Evolutionary conservation across 1,140 invertebrate species (phyloP).

Genomic region (Limonius californicus): DNA sequence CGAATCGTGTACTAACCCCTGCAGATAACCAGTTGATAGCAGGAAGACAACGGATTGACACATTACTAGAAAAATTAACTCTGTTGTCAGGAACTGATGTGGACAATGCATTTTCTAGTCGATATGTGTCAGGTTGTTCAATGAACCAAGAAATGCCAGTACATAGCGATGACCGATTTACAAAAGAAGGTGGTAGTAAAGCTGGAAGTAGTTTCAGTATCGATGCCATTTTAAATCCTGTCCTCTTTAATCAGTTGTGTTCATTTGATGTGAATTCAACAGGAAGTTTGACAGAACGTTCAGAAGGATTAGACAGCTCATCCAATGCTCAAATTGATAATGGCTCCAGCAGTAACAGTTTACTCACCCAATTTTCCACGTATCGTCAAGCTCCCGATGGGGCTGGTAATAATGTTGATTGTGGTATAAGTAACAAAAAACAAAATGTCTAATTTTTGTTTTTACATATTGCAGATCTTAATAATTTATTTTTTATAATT

Average conservation of each 20-base stretch:
- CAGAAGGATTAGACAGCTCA: constrained; percentile 18
- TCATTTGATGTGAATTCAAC: constrained; percentile 26
- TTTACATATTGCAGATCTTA: too few relatives aligned
- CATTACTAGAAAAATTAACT: constrained; percentile 39
- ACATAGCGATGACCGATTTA: neutral
- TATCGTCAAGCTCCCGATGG: constrained; percentile 35
- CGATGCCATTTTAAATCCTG: constrained; percentile 28
- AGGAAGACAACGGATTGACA: constrained; percentile 40
- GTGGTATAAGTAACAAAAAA: neutral
- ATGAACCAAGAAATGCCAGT: neutral
- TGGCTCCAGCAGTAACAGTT: constrained; percentile 29
- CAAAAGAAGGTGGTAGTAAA: too few relatives aligned
- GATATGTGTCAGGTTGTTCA: constrained; percentile 42
- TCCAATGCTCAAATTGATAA: constrained; percentile 9
- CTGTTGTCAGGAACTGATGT: constrained; percentile 28
- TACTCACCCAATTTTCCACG: constrained; percentile 31
- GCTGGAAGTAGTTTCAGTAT: constrained; percentile 20
- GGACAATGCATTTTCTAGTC: constrained; percentile 23
- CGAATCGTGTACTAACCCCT: neutral
- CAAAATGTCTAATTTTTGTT: too few relatives aligned
- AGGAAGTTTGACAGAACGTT: constrained; percentile 25
- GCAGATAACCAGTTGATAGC: constrained; percentile 30
- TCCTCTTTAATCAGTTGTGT: constrained; percentile 28
- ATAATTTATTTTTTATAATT: too few relatives aligned
- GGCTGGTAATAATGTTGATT: constrained; percentile 23